phyloP scores from a whole-genome alignment of 2,797 vertebrate genomes.

The Scleropages formosus region DNA sequence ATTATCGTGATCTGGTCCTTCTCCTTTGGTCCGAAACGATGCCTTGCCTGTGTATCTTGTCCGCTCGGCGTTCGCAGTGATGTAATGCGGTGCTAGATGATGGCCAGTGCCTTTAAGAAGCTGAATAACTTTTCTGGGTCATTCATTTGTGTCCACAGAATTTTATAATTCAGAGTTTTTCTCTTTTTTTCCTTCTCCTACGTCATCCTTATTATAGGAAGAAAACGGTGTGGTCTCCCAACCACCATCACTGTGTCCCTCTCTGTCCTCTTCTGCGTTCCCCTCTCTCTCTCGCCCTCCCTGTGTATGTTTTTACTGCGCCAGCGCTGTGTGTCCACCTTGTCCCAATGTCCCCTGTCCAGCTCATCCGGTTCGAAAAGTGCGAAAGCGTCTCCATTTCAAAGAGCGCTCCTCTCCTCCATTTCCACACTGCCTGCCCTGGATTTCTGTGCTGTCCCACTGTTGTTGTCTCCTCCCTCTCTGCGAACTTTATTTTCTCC shows the following conservation, averaged over 20 bases:
- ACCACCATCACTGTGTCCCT: not conserved
- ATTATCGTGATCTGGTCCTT: not conserved
- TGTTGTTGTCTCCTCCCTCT: slow-evolving; percentile 32
- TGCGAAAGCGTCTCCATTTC: slow-evolving; percentile 54
- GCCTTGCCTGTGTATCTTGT: not conserved
- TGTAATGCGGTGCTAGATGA: not conserved
- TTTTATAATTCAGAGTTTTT: too few relatives aligned
- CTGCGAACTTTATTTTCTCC: slow-evolving; percentile 13
- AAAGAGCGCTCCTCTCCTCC: slow-evolving; percentile 63
- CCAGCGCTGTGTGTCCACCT: slow-evolving; percentile 27
- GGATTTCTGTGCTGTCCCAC: slow-evolving; percentile 52
- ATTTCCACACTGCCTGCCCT: slow-evolving; percentile 59
- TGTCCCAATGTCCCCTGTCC: slow-evolving; percentile 51
- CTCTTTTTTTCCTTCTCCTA: too few relatives aligned
- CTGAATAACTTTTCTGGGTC: slow-evolving; percentile 9
- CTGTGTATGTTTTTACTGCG: slow-evolving; percentile 5
- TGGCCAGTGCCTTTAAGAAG: too few relatives aligned
- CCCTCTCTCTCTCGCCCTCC: slow-evolving; percentile 26
- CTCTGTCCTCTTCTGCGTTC: not conserved
- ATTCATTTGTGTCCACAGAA: slow-evolving; percentile 4
- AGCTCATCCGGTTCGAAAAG: slow-evolving; percentile 57
- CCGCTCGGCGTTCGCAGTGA: too few relatives aligned
- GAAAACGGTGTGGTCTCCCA: not conserved
- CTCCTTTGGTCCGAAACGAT: not conserved
- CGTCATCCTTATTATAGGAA: too few relatives aligned